Evolutionary conservation across 2,797 vertebrate genomes (phyloP).

Genomic region (Megaceryle alcyon): DNA sequence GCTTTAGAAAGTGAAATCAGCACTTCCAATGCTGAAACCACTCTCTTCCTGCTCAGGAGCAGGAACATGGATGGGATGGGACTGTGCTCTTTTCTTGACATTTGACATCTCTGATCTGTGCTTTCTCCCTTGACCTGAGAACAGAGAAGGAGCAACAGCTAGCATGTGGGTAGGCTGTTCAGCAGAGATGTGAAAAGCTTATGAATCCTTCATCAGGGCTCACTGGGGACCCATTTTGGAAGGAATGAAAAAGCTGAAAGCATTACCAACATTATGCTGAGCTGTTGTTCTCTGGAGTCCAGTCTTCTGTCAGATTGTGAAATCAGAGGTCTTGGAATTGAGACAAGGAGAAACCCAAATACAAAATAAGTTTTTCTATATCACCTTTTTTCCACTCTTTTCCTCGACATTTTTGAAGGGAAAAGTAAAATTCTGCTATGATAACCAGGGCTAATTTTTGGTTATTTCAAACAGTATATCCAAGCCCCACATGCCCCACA

Average conservation of each 20-base stretch:
- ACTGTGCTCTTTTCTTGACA: neutral
- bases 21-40: conserved; percentile 7
- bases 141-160: neutral
- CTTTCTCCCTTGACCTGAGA: neutral
- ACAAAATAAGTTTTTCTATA: conserved; percentile 25
- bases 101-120: conserved; percentile 3
- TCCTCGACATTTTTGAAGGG: neutral
- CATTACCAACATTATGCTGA: conserved; percentile 22
- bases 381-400: conserved; percentile 25
- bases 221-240: neutral
- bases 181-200: conserved; percentile 14
- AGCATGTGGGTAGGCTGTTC: neutral
- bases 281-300: neutral
- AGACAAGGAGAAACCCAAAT: conserved; percentile 55
- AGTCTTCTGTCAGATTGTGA: conserved; percentile 34
- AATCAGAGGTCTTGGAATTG: conserved; percentile 22
- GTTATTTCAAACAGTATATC: neutral
- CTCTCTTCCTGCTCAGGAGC: neutral
- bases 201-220: neutral
- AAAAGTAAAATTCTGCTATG: neutral
- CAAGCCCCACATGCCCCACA: neutral
- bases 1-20: conserved; percentile 28
- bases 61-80: neutral
- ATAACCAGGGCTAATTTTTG: neutral
- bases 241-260: conserved; percentile 34